These are phyloP conservation scores for Monoplex corrugatus DNA, from an alignment of 2,888 invertebrate genomes.

Conservation along the genomic window DNA sequence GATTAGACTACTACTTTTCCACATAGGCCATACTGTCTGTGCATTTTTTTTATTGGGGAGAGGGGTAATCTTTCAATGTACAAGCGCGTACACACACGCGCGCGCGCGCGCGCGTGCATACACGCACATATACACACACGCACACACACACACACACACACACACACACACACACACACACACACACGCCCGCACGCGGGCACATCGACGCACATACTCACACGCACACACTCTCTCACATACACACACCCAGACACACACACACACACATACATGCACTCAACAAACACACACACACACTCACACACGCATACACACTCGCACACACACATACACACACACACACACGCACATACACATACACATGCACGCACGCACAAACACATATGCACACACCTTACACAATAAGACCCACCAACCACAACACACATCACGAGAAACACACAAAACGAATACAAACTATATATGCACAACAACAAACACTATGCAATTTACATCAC, in stretches of 20 bases:
- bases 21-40: too few species aligned
- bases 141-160: background rate
- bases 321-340: background rate
- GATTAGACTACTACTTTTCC: too few species aligned
- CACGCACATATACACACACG: background rate
- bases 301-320: background rate
- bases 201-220: background rate
- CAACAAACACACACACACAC: too few species aligned
- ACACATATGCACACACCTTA: background rate
- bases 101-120: background rate
- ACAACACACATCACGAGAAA: background rate
- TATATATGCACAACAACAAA: too few species aligned
- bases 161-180: conserved; percentile 14
- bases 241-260: background rate
- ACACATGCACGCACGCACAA: background rate
- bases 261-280: too few species aligned
- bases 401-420: background rate
- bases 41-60: too few species aligned
- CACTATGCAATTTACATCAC: too few species aligned
- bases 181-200: background rate
- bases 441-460: too few species aligned
- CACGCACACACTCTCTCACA: conserved; percentile 20
- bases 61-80: too few species aligned
- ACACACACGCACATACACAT: background rate
- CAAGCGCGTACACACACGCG: background rate